Evolutionary conservation across 2,888 invertebrate species (phyloP), one percentile per base, ranked within the genome.

Genomic region (Ophion ventricosus): DNA sequence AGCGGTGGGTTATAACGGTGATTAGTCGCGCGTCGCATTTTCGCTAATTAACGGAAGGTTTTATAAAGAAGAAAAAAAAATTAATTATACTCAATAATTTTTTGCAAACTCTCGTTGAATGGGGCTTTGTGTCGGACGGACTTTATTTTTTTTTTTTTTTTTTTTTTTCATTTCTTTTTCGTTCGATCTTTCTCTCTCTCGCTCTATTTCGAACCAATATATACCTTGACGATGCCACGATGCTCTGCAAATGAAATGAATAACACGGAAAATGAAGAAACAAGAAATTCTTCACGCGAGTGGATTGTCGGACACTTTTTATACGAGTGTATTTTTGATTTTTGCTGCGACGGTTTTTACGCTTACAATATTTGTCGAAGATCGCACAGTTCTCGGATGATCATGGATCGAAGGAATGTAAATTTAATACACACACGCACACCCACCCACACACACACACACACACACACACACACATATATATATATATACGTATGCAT

Each of bases 1-100:
- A 87, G 86, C 82, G 80, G 82, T 88, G 73, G 83, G 82, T 85
- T 85, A 88, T 66, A 85, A 78, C 87, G 87, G 88, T 89, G 87
- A 89, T 88, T 90, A 91, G 83, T 70, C 11, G n/a, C 26, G 43
- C 11, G 64, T 74, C 61, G 1, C 2, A 56, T 74, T 64, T 66
- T 76, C 69, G 11, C 61, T 59, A 61, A 67, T 29, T 70, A 25
- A 73, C 67, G 66, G 26, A 43, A 74, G 72, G 61, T 77, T 56
- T 82, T 29, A 8, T 49, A 20, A 59, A 57, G 8, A 49, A 63
- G 29, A n/a, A 54, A 56, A 63, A 43, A 80, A 85, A 49, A 17
- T 2, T 49, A 49, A 82, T 82, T 73, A 85, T 85, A 85, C 85
- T 85, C 76, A 85, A 85, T 84, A 85, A 85, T 77, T 14, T 49